phyloP scores from a whole-genome alignment of 2,888 invertebrate genomes.

The Drosophila mimica region DNA sequence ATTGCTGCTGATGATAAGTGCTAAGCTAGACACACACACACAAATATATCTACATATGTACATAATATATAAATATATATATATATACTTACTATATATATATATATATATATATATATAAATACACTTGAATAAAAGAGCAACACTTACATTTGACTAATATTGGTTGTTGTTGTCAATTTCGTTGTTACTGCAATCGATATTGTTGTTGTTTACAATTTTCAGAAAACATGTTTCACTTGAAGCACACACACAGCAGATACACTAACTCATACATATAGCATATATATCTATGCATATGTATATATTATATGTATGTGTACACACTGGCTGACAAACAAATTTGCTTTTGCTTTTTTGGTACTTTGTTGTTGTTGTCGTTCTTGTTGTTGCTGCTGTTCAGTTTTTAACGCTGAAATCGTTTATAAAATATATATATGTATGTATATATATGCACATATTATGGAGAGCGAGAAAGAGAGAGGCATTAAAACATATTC shows the following conservation, averaged over 20 bases:
- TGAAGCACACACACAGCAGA: conserved; percentile 40
- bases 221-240: conserved; percentile 74
- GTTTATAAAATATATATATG: conserved; percentile 27
- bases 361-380: conserved; percentile 33
- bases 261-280: conserved; percentile 30
- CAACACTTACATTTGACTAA: conserved; percentile 51
- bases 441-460: conserved; percentile 11
- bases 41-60: neutral
- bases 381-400: conserved; percentile 39
- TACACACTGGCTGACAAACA: conserved; percentile 34
- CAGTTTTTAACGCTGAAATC: conserved; percentile 37
- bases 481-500: conserved; percentile 49
- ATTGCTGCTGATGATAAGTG: conserved; percentile 41
- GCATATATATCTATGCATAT: conserved; percentile 16
- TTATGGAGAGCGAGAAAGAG: conserved; percentile 5
- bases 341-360: conserved; percentile 44
- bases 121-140: conserved; percentile 15
- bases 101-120: neutral
- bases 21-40: conserved; percentile 9
- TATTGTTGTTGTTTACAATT: conserved; percentile 26
- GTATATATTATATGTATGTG: conserved; percentile 13
- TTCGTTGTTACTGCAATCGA: conserved; percentile 31
- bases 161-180: conserved; percentile 44
- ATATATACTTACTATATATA: conserved; percentile 13
- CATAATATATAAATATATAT: neutral